phyloP scores from a whole-genome alignment of 2,113 vertebrate species.

The Recurvirostra avosetta region DNA sequence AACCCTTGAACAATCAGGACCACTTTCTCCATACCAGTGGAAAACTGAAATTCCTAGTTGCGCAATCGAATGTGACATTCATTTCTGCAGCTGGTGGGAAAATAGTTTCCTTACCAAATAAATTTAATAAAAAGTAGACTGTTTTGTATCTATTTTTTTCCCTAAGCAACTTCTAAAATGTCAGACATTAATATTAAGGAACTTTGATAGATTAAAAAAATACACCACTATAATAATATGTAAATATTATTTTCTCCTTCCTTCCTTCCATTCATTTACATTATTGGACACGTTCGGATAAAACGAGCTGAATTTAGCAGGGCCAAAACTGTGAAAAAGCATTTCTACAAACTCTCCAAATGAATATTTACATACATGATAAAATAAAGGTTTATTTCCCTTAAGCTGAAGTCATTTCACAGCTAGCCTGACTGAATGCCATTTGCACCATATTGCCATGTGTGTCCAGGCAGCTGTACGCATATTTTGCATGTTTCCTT shows the following conservation, averaged over 20 bases:
- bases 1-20: neutral
- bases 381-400: neutral
- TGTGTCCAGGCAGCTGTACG: neutral
- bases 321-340: neutral
- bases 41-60: conserved; percentile 15
- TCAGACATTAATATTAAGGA: neutral
- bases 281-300: neutral
- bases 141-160: neutral
- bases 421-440: neutral
- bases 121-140: conserved; percentile 26
- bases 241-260: neutral
- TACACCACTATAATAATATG: neutral
- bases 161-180: neutral
- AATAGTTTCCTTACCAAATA: conserved; percentile 34
- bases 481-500: neutral
- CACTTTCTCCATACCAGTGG: neutral
- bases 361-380: neutral
- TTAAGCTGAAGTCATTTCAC: neutral
- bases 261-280: neutral
- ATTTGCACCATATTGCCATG: neutral
- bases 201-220: neutral
- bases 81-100: conserved; percentile 27
- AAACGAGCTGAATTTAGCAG: neutral
- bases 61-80: neutral
- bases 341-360: neutral